Evolutionary conservation across 2,888 invertebrate genomes (phyloP), one percentile per base, ranked within the genome.

Genomic region (Meteorus cinctellus): DNA sequence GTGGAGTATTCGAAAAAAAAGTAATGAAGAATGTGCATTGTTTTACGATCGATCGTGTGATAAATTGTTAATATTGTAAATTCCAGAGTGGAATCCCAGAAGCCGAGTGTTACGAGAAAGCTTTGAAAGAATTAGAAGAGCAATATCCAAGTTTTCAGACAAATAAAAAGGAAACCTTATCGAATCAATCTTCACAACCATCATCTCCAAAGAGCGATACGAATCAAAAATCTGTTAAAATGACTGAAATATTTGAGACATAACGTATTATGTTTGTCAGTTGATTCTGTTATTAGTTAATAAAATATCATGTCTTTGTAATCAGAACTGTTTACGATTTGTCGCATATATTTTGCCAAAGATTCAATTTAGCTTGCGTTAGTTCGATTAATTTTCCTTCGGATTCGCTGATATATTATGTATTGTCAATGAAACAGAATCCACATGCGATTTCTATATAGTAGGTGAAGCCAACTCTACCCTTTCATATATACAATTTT

Each of bases 51-150:
- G 8, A 41, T 12, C 1, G 8, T 12, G 12, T 2, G 8, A 12
- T 41, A 2, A 41, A 41, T 41, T 41, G 2, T 12, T 10, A 12
- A 41, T 66, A 70, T 76, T 76, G 1, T n/a, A 14, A 68, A 68
- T 81, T 79, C n/a, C 48, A 87, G 84, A 65, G 51, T 48, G 79
- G 74, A 60, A 2, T 81, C 5, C n/a, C 80, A 2, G 74, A 81
- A 63, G 41, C 76, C 10, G 76, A 82, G n/a, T 62, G 80, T 31
- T 87, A 84, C 48, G 6, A 80, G 0, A 79, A 71, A 69, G 84
- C 86, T 12, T 36, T 85, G 19, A n/a, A 82, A 59, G 70, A n/a
- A 16, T 79, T 76, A n/a, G 6, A 4, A 1, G 19, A 67, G 1
- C 72, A 69, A 31, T 60, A 55, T 24, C 16, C 29, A 19, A 55